A percentile compares a stretch with the other conserved stretches of the same genome.
Conservation (phyloP, 2,113 vertebrate species). For the Himantopus leucocephalus region DNA sequence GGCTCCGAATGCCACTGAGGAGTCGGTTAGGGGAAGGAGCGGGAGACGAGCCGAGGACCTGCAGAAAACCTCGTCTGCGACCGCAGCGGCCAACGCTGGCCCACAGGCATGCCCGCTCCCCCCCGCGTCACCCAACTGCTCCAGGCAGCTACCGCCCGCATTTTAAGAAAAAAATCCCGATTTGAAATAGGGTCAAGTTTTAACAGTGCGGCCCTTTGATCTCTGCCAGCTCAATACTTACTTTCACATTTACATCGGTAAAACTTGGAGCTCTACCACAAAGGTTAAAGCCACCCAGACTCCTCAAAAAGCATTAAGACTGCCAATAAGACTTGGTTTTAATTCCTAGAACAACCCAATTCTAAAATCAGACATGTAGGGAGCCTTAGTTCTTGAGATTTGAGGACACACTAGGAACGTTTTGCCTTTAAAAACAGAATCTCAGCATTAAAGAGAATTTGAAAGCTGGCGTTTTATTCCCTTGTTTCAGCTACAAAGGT, state of each 20-base stretch:
- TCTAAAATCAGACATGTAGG: neutral
- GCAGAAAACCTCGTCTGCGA: neutral
- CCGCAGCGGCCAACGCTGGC: neutral
- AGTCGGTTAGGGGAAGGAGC: neutral
- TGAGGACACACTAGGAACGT: neutral
- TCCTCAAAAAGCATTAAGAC: neutral
- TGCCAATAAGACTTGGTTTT: too few species aligned
- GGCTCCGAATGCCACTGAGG: neutral
- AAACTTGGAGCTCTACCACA: neutral
- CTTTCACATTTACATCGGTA: neutral
- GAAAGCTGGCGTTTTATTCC: neutral
- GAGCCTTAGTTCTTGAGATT: neutral
- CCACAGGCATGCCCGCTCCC: neutral
- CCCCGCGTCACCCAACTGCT: rapidly evolving
- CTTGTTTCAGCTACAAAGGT: neutral
- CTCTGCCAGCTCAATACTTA: rapidly evolving
- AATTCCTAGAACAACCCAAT: neutral
- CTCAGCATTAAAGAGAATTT: neutral
- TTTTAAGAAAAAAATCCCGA: neutral
- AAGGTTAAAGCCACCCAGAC: neutral
- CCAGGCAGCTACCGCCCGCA: rapidly evolving
- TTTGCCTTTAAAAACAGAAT: neutral
- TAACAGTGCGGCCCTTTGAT: neutral
- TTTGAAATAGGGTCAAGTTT: neutral
- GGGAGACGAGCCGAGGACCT: neutral